Evolutionary conservation across 2,888 invertebrate genomes (phyloP).

Genomic region (Machimus atricapillus): DNA sequence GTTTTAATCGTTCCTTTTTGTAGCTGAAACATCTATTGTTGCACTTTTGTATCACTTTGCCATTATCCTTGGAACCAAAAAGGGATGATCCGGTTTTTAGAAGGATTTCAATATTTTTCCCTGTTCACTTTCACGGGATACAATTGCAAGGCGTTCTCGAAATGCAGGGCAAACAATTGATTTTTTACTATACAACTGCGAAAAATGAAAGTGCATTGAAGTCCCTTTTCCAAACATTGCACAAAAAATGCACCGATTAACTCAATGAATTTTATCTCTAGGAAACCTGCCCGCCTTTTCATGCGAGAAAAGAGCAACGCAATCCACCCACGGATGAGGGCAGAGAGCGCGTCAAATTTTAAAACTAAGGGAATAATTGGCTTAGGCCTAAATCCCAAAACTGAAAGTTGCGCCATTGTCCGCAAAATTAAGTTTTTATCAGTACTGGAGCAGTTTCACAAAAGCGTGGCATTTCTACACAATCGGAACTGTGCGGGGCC

Average conservation of each 20-base stretch:
- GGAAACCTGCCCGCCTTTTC: background rate
- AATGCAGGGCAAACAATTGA: background rate
- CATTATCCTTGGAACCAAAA: constrained; percentile 38
- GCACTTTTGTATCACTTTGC: constrained; percentile 46
- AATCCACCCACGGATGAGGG: background rate
- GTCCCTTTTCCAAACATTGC: background rate
- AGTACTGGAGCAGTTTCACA: constrained; percentile 37
- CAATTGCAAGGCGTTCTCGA: constrained; percentile 14
- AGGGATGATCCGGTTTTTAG: constrained; percentile 47
- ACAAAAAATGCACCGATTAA: background rate
- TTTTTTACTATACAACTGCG: background rate
- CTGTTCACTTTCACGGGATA: constrained; percentile 29
- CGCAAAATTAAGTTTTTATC: constrained; percentile 43
- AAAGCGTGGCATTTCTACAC: constrained; percentile 43
- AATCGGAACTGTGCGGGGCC: constrained; percentile 11
- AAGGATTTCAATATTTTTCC: constrained; percentile 40
- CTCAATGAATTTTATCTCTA: background rate
- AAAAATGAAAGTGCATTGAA: constrained; percentile 5
- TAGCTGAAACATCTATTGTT: constrained; percentile 31
- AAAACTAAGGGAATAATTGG: constrained; percentile 42
- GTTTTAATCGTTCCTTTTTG: constrained; percentile 42
- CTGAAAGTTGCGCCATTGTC: constrained; percentile 39
- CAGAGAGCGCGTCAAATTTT: background rate
- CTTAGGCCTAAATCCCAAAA: constrained; percentile 42
- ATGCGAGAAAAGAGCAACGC: background rate